Conservation (phyloP, 2,113 vertebrate genomes). For the Gavialis gangeticus region DNA sequence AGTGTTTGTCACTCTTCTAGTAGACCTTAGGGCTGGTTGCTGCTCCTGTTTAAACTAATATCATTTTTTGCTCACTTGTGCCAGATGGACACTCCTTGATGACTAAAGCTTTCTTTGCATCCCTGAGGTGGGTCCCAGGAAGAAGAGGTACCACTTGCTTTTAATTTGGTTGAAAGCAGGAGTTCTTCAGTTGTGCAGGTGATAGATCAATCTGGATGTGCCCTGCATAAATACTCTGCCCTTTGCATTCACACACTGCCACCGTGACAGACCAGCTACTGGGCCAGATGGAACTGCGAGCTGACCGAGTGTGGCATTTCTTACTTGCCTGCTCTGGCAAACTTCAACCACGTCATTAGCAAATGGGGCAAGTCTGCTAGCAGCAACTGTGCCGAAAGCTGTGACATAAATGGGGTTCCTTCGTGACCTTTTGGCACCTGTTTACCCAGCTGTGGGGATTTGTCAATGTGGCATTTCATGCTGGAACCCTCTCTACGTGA, state of each 20-base stretch:
- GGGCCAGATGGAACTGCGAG: too few species aligned
- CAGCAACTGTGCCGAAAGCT: not conserved
- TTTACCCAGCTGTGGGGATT: not conserved
- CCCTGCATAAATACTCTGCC: too few species aligned
- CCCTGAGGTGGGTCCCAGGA: too few species aligned
- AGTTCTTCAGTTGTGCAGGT: too few species aligned
- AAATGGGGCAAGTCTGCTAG: not conserved
- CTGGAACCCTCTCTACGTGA: not conserved
- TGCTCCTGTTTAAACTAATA: constrained; percentile 61
- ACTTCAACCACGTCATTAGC: not conserved
- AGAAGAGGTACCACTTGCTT: too few species aligned
- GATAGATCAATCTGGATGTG: too few species aligned
- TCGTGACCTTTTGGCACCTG: not conserved
- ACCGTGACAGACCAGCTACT: too few species aligned
- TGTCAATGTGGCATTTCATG: not conserved
- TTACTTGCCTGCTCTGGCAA: not conserved
- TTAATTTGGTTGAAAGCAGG: too few species aligned
- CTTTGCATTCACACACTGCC: too few species aligned
- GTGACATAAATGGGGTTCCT: not conserved
- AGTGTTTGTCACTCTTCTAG: not conserved
- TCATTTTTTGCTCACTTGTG: constrained; percentile 19
- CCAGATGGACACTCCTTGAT: not conserved
- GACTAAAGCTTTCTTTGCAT: not conserved
- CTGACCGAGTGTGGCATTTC: too few species aligned
- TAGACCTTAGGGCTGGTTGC: not conserved